Evolutionary conservation across 2,888 invertebrate genomes (phyloP), one percentile per base, ranked within the genome.

Genomic region (Eilema depressum): DNA sequence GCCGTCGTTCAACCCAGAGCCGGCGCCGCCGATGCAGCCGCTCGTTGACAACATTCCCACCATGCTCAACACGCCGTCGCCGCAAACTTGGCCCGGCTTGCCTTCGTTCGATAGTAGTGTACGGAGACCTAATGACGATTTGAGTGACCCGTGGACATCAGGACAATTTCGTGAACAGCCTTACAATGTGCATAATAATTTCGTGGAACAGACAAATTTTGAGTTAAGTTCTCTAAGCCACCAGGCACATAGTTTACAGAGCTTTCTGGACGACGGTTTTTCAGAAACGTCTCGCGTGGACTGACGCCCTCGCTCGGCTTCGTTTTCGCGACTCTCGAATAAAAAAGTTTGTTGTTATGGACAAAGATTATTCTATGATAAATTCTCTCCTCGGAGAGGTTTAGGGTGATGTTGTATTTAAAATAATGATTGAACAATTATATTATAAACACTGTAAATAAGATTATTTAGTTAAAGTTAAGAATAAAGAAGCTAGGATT

Each of bases 121-220:
- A 71, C 88, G 91, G 47, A 84, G 91, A 73, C 77, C 85, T 60
- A 85, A 86, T 80, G 90, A 89, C 61, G 87, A 88, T 60, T 75
- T 89, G 64, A 85, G 87, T 77, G 93, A 94, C 75, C 93, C 93
- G 76, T 94, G 94, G 94, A 88, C 89, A 62, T 80, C 94, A 73
- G 92, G 92, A 63, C 93, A 93, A 83, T 94, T 93, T 80, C 93
- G 93, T 75, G 94, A 95, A 75, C 94, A 93, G 74, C 91, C 94
- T 11, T 90, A 89, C 69, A 89, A 89, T 76, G 83, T 89, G 88
- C 92, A 91, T 86, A 89, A 93, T 76, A 87, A 91, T 37, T 94
- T 94, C 77, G 91, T 92, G 69, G 94, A 94, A 79, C 94, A 94
- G 79, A 92, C 84, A 78, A 91, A 85, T 76, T 94, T 92, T 84